Base-by-base conservation (phyloP, 2,113 vertebrate genomes). In the Setophaga kirtlandii region DNA sequence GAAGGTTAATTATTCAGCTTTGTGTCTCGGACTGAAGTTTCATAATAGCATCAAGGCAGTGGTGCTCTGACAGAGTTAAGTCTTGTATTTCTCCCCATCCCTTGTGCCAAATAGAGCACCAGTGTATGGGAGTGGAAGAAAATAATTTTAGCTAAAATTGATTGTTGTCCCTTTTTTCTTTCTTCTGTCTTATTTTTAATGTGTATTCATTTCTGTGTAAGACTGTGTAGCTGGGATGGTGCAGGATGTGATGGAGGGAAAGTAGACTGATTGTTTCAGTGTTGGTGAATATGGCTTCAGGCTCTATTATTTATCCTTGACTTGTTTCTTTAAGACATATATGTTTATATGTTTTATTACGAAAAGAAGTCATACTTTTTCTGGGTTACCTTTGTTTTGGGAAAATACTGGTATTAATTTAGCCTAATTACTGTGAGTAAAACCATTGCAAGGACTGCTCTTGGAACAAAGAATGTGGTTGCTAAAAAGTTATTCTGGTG, bases 1-100 rank as follows among this genome's bases (percentile, higher is more conserved):
- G 81, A 90, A 94, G 71, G 79, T 94, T 95, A 96, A 92, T 88
- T 93, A 53, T 83, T 83, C 69, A 80, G 68, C 73, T 88, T 80
- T 86, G 19, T 79, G 65, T 94, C 28, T 80, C 74, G 63, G 47
- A 27, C 55, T 70, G 35, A 62, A 56, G 77, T 94, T 87, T 84
- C 41, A 12, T 94, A 78, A 82, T 73, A 67, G 37, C 73, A 78
- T 86, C 33, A 28, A 63, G 73, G 92, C 59, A 49, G n/a, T 27
- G 44, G 27, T 41, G 56, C 58, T 76, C n/a, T 69, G 28, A 41
- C 31, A 87, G 69, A 79, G 25, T 62, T 12, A 39, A 21, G 41
- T 31, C 15, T 83, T 53, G 33, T 70, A 4, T 67, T 93, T 92
- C 33, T 76, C 4, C 18, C 28, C 14, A 52, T 90, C 8, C 8